Evolutionary conservation across 2,888 invertebrate species (phyloP).

Genomic region (Micropterix aruncella): DNA sequence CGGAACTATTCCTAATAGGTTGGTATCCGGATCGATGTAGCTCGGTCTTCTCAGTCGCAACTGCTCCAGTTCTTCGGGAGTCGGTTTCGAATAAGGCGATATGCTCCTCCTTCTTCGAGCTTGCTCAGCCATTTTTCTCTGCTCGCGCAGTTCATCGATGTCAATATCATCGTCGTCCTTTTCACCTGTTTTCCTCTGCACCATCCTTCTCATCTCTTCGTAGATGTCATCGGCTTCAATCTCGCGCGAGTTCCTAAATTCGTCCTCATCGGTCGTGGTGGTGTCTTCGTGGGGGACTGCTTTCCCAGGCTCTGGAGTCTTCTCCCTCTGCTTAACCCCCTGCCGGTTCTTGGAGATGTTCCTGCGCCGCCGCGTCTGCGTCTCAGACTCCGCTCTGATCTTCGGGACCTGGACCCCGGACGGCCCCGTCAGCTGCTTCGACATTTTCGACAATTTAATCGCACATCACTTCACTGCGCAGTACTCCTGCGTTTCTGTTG

Average conservation of each 20-base stretch:
- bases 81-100: conserved; percentile 34
- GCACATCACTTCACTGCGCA: too few relatives aligned
- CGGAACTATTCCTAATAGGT: conserved; percentile 24
- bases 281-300: conserved; percentile 42
- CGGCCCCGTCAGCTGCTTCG: not conserved
- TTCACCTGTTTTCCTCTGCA: conserved; percentile 24
- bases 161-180: conserved; percentile 35
- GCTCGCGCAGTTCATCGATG: conserved; percentile 31
- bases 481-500: too few relatives aligned
- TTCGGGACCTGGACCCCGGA: conserved; percentile 15
- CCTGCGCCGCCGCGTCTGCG: conserved; percentile 41
- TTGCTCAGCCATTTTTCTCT: conserved; percentile 26
- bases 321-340: conserved; percentile 32
- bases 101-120: conserved; percentile 36
- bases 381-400: conserved; percentile 25
- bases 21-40: conserved; percentile 34
- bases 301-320: conserved; percentile 35
- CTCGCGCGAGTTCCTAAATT: conserved; percentile 26
- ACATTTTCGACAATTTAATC: too few relatives aligned
- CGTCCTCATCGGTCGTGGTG: conserved; percentile 44
- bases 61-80: conserved; percentile 23
- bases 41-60: conserved; percentile 34
- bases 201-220: conserved; percentile 33
- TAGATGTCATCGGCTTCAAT: conserved; percentile 35
- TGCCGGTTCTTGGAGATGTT: conserved; percentile 43